Percentiles rank a stretch among this genome's conserved stretches.
Evolutionary conservation across 2,797 vertebrate species (phyloP).

Genomic region (Pteropus rufus): DNA sequence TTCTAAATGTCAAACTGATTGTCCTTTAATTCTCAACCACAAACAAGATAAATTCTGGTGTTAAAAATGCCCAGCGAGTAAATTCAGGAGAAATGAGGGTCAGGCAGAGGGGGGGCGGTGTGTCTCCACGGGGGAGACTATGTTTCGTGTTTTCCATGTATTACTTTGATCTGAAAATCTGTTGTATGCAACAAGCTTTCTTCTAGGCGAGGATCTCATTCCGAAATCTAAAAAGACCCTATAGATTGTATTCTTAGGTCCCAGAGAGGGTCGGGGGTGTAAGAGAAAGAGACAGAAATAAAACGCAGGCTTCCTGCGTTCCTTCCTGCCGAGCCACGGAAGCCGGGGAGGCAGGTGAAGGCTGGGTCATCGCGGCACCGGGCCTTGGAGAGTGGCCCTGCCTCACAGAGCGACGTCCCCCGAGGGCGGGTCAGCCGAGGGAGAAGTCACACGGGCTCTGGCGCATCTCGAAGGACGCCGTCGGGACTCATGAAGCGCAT

Average conservation of each 20-base stretch:
- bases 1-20: background rate
- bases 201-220: background rate
- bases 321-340: too few species aligned
- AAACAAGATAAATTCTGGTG: background rate
- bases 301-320: too few species aligned
- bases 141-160: background rate
- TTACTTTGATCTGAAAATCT: background rate
- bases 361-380: fast-evolving
- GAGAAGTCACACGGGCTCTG: fast-evolving
- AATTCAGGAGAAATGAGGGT: background rate
- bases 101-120: background rate
- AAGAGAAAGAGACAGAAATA: background rate
- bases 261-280: background rate
- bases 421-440: fast-evolving
- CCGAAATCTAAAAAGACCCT: background rate
- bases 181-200: background rate
- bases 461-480: background rate
- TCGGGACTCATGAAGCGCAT: background rate
- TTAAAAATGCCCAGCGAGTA: background rate
- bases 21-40: background rate
- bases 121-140: fast-evolving
- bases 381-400: too few species aligned
- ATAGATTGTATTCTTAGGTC: background rate
- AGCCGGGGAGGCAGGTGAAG: background rate
- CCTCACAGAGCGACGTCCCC: too few species aligned